Evolutionary conservation across 2,113 vertebrate species (phyloP), one percentile per base, ranked within the genome.

Genomic region (Baryphthengus martii): DNA sequence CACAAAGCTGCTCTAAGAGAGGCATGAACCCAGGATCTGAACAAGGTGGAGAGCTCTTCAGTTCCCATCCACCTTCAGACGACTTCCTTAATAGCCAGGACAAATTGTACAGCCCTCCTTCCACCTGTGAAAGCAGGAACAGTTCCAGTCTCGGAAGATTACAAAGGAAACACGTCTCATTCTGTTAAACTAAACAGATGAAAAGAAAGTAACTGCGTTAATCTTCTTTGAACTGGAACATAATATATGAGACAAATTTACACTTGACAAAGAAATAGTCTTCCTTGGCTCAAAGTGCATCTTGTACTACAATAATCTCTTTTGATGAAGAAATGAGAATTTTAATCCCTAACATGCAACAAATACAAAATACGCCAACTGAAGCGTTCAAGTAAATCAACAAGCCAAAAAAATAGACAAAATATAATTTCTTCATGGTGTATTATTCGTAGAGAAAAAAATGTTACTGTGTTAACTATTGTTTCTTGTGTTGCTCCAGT

Each of bases 371-470:
- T 83, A 90, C 10, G 83, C 80, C 65, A 83, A 85, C 33, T 66
- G 81, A 95, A 93, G 91, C 39, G 2, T 72, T 90, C 91, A 80
- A 85, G 59, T 89, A 90, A 96, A 96, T 83, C 84, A 96, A 80
- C 84, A 85, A 90, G 70, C 95, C 94, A 62, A 96, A 95, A 95
- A 91, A 88, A 70, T 13, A 82, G 61, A 56, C 80, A 68, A 90
- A 96, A 50, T 58, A 35, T 75, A 93, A 94, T 85, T 92, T 88
- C 73, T 96, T 97, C 85, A 83, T 95, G 74, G 75, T 90, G 90
- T 96, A 94, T 96, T 97, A 95, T 97, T 89, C 88, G 89, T 95
- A 96, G 76, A 95, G 91, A 95, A 96, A 96, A 50, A 94, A 96
- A 96, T 33, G 75, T 88, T 86, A 50, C 96, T 85, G 56, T 39